A percentile compares a stretch with the other conserved stretches of the same genome.
Conservation (phyloP, 1,140 invertebrate genomes). For the Contarinia nasturtii region DNA sequence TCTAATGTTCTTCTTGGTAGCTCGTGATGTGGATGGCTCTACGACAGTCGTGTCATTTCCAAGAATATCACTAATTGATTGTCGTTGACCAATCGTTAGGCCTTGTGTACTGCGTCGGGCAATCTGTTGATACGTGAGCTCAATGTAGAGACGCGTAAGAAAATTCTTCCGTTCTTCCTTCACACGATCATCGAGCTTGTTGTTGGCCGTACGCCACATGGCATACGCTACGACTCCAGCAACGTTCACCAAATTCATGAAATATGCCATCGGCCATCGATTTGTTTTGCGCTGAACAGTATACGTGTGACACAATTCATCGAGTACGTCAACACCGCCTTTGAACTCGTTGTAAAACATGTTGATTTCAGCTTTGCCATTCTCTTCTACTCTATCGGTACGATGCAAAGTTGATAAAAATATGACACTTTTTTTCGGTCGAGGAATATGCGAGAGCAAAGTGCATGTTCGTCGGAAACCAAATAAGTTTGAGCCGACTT, state of each 20-base stretch:
- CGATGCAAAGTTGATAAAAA: background rate
- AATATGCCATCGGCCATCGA: conserved; percentile 14
- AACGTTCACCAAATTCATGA: conserved; percentile 15
- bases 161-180: no score
- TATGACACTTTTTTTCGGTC: background rate
- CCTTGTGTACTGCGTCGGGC: no score
- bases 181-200: no score
- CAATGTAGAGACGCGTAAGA: no score
- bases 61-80: no score
- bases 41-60: no score
- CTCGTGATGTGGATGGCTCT: no score
- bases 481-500: background rate
- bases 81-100: no score
- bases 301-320: conserved; percentile 10
- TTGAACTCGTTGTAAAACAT: conserved; percentile 18
- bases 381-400: background rate
- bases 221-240: no score
- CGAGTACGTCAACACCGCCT: conserved; percentile 18
- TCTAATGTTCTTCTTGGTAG: no score
- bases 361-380: conserved; percentile 17
- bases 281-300: conserved; percentile 8
- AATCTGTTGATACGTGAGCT: no score
- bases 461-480: background rate
- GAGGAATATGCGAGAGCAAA: background rate
- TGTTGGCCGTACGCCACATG: no score